Percentiles rank a stretch among this genome's conserved stretches.
phyloP scores from a whole-genome alignment of 2,888 invertebrate species.

The Blastobasis lacticolella region DNA sequence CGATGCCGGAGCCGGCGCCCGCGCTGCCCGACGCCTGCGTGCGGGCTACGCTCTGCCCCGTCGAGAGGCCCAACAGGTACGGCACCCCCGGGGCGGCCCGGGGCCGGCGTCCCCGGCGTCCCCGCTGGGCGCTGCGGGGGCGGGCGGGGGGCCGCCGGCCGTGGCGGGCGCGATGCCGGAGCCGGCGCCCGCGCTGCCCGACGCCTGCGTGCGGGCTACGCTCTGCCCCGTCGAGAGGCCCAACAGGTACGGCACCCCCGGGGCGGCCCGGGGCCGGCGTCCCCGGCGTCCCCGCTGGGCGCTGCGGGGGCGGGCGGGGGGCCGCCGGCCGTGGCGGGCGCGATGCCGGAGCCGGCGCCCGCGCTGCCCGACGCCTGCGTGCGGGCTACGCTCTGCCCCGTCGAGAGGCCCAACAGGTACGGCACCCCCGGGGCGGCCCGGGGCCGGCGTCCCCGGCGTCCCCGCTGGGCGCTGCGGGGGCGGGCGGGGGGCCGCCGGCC shows the following conservation, averaged over 20 bases:
- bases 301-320: conserved; percentile 44
- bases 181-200: conserved; percentile 23
- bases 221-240: conserved; percentile 33
- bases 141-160: conserved; percentile 34
- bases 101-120: conserved; percentile 41
- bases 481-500: conserved; percentile 34
- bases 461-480: conserved; percentile 34
- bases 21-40: conserved; percentile 31
- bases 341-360: conserved; percentile 18
- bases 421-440: conserved; percentile 46
- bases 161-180: conserved; percentile 17
- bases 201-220: conserved; percentile 37
- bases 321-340: conserved; percentile 24
- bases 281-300: conserved; percentile 35
- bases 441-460: no score
- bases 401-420: conserved; percentile 28
- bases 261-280: conserved; percentile 49
- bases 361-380: conserved; percentile 31
- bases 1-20: conserved; percentile 18
- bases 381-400: conserved; percentile 41
- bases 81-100: conserved; percentile 45
- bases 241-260: conserved; percentile 22
- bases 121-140: conserved; percentile 36
- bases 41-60: conserved; percentile 41
- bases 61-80: conserved; percentile 28